These are phyloP conservation scores for Ochotona curzoniae DNA, from an alignment of 2,113 vertebrate species.

Conservation along the genomic window DNA sequence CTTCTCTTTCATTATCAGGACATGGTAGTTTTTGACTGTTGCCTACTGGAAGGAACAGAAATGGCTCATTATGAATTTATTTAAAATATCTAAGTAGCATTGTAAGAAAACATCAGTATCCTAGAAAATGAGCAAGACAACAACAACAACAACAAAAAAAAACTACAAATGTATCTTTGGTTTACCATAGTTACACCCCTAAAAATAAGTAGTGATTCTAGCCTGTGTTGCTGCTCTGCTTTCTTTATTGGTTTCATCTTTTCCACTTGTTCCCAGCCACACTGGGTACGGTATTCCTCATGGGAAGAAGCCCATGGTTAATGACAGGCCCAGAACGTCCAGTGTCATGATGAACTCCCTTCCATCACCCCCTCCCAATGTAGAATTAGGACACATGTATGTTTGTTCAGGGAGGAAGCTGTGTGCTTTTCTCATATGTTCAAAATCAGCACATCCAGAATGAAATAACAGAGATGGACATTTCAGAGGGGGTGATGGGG, in stretches of 20 bases:
- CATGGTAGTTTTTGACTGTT: neutral
- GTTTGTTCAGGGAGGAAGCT: neutral
- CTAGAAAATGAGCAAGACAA: neutral
- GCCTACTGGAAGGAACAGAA: neutral
- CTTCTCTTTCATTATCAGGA: neutral
- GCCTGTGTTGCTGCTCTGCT: neutral
- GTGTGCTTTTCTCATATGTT: slow-evolving; percentile 20
- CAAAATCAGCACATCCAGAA: neutral
- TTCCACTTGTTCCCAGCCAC: slow-evolving; percentile 3
- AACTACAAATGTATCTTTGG: neutral
- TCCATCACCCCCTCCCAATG: neutral
- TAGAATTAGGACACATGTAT: neutral
- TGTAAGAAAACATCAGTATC: neutral
- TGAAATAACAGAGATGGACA: neutral
- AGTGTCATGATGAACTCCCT: neutral
- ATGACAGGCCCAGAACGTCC: neutral
- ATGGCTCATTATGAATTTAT: neutral
- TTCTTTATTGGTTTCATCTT: neutral
- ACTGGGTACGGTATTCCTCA: neutral
- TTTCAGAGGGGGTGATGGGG: neutral
- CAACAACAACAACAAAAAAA: neutral
- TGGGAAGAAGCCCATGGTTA: neutral
- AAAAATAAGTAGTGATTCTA: slow-evolving; percentile 17
- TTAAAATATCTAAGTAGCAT: neutral
- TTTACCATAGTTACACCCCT: neutral